Percentiles rank a stretch among this genome's conserved stretches.
Evolutionary conservation across 2,888 invertebrate species (phyloP).

Genomic region (Drosophila algonquin): DNA sequence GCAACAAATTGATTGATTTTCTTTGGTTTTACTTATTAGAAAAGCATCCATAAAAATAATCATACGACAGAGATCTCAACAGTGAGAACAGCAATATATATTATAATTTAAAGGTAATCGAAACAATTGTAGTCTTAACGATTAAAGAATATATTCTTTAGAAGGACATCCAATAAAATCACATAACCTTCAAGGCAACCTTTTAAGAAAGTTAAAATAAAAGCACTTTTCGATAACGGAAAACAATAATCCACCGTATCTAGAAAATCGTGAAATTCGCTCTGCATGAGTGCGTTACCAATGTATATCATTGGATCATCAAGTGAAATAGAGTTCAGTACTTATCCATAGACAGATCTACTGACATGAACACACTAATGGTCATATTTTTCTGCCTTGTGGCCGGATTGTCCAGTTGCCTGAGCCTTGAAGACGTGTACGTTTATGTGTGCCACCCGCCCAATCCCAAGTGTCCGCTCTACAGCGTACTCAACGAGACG

Average conservation of each 20-base stretch:
- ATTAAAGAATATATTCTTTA: too few relatives aligned
- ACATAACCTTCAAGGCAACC: too few relatives aligned
- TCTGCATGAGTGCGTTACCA: background rate
- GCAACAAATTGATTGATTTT: background rate
- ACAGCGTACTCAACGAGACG: background rate
- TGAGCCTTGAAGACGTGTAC: background rate
- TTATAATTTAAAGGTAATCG: too few relatives aligned
- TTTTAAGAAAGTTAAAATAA: too few relatives aligned
- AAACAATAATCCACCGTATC: background rate
- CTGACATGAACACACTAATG: background rate
- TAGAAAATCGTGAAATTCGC: background rate
- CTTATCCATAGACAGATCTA: background rate
- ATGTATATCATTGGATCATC: background rate
- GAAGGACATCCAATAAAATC: too few relatives aligned
- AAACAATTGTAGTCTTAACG: too few relatives aligned
- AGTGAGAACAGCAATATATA: too few relatives aligned
- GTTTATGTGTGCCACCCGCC: slow-evolving; percentile 9
- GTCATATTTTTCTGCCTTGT: background rate
- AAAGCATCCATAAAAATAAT: background rate
- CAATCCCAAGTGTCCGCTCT: slow-evolving; percentile 2
- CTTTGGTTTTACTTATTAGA: background rate
- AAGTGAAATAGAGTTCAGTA: background rate
- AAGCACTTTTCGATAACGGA: too few relatives aligned
- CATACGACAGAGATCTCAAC: too few relatives aligned
- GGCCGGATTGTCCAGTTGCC: background rate